Base-by-base conservation (phyloP, 2,888 invertebrate genomes). In the Andrena trimmerana region DNA sequence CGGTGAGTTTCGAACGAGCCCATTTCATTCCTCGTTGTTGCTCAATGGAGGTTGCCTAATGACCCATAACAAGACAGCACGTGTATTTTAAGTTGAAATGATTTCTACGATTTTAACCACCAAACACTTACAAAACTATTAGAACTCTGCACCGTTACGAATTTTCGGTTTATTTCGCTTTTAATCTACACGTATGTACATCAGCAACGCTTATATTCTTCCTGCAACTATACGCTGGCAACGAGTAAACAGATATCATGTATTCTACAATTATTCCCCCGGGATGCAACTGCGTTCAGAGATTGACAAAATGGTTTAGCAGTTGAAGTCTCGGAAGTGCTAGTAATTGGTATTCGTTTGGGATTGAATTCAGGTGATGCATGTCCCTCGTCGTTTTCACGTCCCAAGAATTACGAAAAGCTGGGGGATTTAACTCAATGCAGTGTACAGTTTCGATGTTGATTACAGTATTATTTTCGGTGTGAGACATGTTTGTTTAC, bases 1-100 rank as follows among this genome's bases (percentile, higher is more conserved):
- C 89, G 95, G 95, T 94, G 89, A 92, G 92, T 89, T 86, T 77
- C 60, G 69, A 20, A 65, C 66, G 54, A 62, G 67, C 54, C 20
- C 63, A 29, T 74, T 42, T 68, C 52, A 63, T 10, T 52, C 29
- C 20, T 68, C 42, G 54, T 27, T 24, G 29, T 60, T 20, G 31
- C 48, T 54, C 36, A 20, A 65, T 27, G 42, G 42, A 42, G 42
- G 42, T 42, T 42, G 42, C 42, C 42, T 42, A 52, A 20, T 33
- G 5, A 20, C 7, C 57, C 20, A 20, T 57, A 8, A n/a, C 33
- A 36, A 27, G 31, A 24, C 31, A 68, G 33, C 68, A 33, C 54
- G 57, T 42, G 42, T 16, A 42, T 42, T 42, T 42, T 42, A 42
- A 42, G 42, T 42, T 42, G 16, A 42, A 57, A 57, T 57, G 24